phyloP scores from a whole-genome alignment of 2,888 invertebrate species.

The Habroteleia sp. region DNA sequence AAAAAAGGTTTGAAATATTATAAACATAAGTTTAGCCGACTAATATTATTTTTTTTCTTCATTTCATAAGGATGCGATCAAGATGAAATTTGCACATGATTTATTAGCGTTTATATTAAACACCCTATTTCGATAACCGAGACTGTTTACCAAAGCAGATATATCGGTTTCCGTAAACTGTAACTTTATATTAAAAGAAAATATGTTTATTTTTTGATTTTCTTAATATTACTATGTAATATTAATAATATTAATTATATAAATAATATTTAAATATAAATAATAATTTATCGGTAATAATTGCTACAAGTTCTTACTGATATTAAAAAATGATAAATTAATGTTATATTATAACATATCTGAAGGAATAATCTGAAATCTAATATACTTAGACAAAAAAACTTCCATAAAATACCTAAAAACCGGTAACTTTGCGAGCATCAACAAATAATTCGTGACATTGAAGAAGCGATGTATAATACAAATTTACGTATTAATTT shows the following conservation, averaged over 20 bases:
- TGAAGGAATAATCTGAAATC: slow-evolving; percentile 37
- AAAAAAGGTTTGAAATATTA: slow-evolving; percentile 65
- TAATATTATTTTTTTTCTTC: slow-evolving; percentile 30
- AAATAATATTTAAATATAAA: no score
- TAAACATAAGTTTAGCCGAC: slow-evolving; percentile 61
- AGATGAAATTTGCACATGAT: slow-evolving; percentile 68
- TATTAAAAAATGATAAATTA: no score
- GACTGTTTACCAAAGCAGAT: slow-evolving; percentile 28
- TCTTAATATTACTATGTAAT: background rate
- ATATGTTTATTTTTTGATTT: slow-evolving; percentile 6
- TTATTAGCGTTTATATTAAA: slow-evolving; percentile 63
- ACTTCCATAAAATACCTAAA: slow-evolving; percentile 38
- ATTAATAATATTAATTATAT: no score
- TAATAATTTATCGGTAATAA: background rate
- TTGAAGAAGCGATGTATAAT: slow-evolving; percentile 32
- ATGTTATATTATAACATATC: slow-evolving; percentile 37
- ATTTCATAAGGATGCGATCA: slow-evolving; percentile 54
- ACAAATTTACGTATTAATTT: slow-evolving; percentile 19
- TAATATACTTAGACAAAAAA: slow-evolving; percentile 44
- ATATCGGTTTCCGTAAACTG: slow-evolving; percentile 21
- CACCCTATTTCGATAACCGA: slow-evolving; percentile 5
- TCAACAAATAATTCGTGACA: slow-evolving; percentile 49
- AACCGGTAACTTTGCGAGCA: slow-evolving; percentile 43
- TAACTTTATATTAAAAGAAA: slow-evolving; percentile 17
- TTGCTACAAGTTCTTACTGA: slow-evolving; percentile 2